These are phyloP conservation scores for Netelia melanura DNA, from an alignment of 2,888 invertebrate species.

Conservation along the genomic window DNA sequence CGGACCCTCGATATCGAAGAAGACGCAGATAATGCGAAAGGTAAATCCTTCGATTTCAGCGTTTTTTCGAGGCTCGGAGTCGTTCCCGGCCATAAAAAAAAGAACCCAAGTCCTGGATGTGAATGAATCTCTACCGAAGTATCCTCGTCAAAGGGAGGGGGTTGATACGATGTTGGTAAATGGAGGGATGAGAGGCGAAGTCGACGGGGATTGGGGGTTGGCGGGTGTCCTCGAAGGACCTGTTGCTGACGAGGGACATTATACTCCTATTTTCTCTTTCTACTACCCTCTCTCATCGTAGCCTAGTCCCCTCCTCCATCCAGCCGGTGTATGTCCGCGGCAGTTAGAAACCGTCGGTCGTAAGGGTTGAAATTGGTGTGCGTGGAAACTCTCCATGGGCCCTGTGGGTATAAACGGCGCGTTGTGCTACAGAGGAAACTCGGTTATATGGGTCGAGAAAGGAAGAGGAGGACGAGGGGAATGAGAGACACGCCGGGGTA, in stretches of 20 bases:
- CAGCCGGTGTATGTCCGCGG: conserved; percentile 72
- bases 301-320: conserved; percentile 33
- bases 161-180: conserved; percentile 14
- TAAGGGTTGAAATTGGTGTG: conserved; percentile 62
- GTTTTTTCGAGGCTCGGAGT: conserved; percentile 25
- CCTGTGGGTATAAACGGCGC: conserved; percentile 62
- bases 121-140: conserved; percentile 27
- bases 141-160: conserved; percentile 14
- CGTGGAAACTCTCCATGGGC: conserved; percentile 50
- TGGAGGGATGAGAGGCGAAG: conserved; percentile 36
- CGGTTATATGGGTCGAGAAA: conserved; percentile 63
- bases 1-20: too few species aligned
- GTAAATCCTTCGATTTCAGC: background rate
- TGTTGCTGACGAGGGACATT: conserved; percentile 77
- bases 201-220: background rate
- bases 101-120: conserved; percentile 41
- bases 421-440: conserved; percentile 56
- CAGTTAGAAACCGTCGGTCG: conserved; percentile 77
- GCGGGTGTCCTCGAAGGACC: conserved; percentile 74
- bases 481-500: conserved; percentile 63
- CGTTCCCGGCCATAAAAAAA: background rate
- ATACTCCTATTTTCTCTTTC: conserved; percentile 40
- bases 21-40: background rate
- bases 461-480: conserved; percentile 51
- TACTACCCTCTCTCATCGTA: conserved; percentile 2